Percentiles rank a stretch among this genome's conserved stretches.
Evolutionary conservation across 2,888 invertebrate species (phyloP).

Genomic region (Esperia sulphurella): DNA sequence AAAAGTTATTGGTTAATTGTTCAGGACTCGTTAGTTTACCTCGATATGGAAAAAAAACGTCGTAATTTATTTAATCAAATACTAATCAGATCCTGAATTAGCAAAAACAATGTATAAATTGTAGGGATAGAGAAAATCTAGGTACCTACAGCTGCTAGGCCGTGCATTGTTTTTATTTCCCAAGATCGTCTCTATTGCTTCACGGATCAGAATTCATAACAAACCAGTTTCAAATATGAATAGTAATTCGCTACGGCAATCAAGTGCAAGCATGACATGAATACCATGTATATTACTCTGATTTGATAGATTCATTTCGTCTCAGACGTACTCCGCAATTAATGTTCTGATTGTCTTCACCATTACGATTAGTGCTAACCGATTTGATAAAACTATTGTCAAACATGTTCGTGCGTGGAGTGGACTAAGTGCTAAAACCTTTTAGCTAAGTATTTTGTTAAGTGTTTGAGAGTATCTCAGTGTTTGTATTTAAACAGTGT

Average conservation of each 20-base stretch:
- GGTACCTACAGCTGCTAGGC: too few species aligned
- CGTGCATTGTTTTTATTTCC: too few species aligned
- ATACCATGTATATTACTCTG: neutral
- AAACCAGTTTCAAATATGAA: neutral
- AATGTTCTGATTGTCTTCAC: constrained; percentile 2
- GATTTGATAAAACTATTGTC: constrained; percentile 29
- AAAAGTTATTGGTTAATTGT: too few species aligned
- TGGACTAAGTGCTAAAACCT: constrained; percentile 45
- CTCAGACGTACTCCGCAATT: neutral
- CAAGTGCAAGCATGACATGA: neutral
- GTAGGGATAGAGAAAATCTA: too few species aligned
- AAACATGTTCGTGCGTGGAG: constrained; percentile 70
- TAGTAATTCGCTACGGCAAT: neutral
- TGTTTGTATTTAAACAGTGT: constrained; percentile 21
- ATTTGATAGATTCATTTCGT: neutral
- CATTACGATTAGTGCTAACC: constrained; percentile 18
- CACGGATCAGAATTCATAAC: too few species aligned
- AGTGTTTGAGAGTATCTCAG: constrained; percentile 5
- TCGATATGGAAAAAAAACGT: too few species aligned
- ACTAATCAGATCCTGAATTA: too few species aligned
- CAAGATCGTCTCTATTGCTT: too few species aligned
- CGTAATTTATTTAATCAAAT: too few species aligned
- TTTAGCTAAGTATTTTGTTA: constrained; percentile 5
- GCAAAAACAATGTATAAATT: too few species aligned
- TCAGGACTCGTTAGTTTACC: too few species aligned